Percentiles rank a stretch among this genome's conserved stretches.
phyloP scores from a whole-genome alignment of 2,113 vertebrate genomes.

The Pelecanoides urinatrix region DNA sequence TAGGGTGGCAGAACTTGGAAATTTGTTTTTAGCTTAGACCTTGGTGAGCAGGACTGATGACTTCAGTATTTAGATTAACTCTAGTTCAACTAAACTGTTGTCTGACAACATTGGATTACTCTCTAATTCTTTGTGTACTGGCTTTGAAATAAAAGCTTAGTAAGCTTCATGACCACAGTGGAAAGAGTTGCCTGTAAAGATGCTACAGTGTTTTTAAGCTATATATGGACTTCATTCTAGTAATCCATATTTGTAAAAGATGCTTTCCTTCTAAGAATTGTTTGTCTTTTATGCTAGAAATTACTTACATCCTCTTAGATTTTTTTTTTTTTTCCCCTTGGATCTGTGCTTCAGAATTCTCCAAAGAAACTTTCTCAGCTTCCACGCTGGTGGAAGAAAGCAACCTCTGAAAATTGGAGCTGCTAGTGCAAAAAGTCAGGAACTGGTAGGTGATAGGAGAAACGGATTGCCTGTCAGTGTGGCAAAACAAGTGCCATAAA shows the following conservation, averaged over 20 bases:
- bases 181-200: conserved; percentile 28
- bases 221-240: background rate
- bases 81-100: background rate
- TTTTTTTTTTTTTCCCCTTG: background rate
- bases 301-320: background rate
- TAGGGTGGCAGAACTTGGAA: background rate
- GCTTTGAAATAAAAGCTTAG: conserved; percentile 15
- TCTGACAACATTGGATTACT: background rate
- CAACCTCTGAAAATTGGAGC: background rate
- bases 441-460: background rate
- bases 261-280: background rate
- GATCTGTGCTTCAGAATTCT: background rate
- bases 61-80: conserved; percentile 1
- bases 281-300: conserved; percentile 3
- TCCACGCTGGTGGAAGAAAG: background rate
- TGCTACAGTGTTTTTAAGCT: background rate
- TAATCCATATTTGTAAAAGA: background rate
- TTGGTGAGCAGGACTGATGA: background rate
- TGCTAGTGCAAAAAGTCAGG: background rate
- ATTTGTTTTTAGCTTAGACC: background rate
- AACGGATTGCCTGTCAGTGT: background rate
- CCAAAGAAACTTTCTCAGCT: background rate
- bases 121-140: conserved; percentile 10
- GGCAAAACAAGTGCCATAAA: background rate
- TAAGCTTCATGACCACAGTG: background rate